phyloP scores from a whole-genome alignment of 2,888 invertebrate genomes.

The Sinohyriopsis cumingii region DNA sequence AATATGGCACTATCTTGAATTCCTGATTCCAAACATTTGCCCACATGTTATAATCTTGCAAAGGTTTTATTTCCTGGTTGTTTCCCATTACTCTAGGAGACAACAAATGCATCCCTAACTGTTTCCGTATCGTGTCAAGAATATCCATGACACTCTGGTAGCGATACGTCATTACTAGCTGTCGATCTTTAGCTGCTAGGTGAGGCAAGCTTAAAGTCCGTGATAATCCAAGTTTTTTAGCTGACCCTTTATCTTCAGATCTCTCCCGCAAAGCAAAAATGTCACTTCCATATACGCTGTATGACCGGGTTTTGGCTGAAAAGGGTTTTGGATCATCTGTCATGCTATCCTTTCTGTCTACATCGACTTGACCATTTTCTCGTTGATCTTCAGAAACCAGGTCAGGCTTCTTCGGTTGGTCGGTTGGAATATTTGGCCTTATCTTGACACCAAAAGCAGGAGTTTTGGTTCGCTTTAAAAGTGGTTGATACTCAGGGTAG shows the following conservation, averaged over 20 bases:
- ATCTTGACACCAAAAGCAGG: constrained; percentile 36
- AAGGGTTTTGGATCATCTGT: not conserved
- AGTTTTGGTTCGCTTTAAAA: constrained; percentile 50
- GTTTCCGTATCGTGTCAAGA: constrained; percentile 53
- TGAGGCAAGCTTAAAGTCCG: constrained; percentile 20
- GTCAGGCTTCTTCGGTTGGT: not conserved
- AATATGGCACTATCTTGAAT: constrained; percentile 37
- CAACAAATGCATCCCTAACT: constrained; percentile 41
- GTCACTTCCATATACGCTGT: no score
- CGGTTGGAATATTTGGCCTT: not conserved
- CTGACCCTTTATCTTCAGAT: no score
- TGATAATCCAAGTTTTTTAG: not conserved
- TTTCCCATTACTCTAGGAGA: constrained; percentile 46
- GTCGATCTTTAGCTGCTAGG: constrained; percentile 42
- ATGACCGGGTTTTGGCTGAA: no score
- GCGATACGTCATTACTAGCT: constrained; percentile 56
- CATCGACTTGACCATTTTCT: not conserved
- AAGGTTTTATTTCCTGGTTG: constrained; percentile 70
- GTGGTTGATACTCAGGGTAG: constrained; percentile 44
- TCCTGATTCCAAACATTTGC: constrained; percentile 86
- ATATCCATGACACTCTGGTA: constrained; percentile 67
- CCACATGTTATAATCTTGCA: constrained; percentile 91
- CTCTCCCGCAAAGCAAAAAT: no score
- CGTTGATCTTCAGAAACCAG: no score
- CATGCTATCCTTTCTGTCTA: not conserved